Evolutionary conservation across 1,140 invertebrate genomes (phyloP).

Genomic region (Solenopsis fugax): DNA sequence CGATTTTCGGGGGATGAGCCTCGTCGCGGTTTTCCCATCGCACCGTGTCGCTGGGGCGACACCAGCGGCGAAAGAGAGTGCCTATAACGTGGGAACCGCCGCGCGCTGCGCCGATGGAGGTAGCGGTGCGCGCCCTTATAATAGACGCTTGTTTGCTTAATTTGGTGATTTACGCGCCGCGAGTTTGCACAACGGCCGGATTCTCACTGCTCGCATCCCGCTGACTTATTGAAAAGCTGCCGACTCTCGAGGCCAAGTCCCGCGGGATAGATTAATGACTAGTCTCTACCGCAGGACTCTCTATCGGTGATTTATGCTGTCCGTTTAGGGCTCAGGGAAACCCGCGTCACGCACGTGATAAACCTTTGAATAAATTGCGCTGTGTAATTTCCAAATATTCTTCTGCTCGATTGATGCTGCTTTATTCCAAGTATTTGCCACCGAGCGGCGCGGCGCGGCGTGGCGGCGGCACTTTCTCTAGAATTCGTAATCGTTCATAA

Average conservation of each 20-base stretch:
- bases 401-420: not conserved
- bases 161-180: constrained; percentile 60
- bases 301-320: constrained; percentile 39
- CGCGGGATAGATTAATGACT: constrained; percentile 46
- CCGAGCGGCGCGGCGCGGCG: too few relatives aligned
- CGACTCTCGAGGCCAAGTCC: constrained; percentile 4
- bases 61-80: constrained; percentile 6
- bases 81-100: constrained; percentile 56
- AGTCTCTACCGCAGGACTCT: not conserved
- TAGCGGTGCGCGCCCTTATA: constrained; percentile 40
- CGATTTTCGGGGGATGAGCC: constrained; percentile 57
- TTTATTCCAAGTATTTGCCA: not conserved
- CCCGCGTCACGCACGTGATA: not conserved
- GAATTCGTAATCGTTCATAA: not conserved
- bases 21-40: constrained; percentile 62
- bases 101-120: constrained; percentile 22
- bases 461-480: not conserved
- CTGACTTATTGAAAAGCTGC: constrained; percentile 52
- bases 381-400: not conserved
- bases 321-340: not conserved
- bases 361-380: not conserved
- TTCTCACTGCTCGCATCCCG: constrained; percentile 40
- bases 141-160: constrained; percentile 60
- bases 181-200: constrained; percentile 49
- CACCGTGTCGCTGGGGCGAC: not conserved